Evolutionary conservation across 2,113 vertebrate species (phyloP).

Genomic region (Lagopus muta): DNA sequence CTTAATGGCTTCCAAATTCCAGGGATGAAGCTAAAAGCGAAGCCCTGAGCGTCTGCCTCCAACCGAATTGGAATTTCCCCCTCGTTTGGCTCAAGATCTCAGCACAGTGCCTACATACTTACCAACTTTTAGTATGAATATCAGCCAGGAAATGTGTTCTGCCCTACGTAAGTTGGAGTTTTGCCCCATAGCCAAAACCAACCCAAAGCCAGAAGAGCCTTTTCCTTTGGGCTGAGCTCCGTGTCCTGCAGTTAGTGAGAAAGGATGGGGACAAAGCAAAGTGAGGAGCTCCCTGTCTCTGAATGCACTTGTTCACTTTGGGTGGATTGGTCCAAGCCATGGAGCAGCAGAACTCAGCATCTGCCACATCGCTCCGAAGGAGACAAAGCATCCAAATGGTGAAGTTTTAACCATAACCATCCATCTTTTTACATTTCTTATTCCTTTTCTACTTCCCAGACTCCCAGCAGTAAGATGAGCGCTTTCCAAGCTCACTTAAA

Average conservation of each 20-base stretch:
- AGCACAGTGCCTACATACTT: background rate
- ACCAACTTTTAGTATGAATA: background rate
- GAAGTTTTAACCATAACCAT: background rate
- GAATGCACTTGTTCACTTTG: no score
- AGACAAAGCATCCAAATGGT: background rate
- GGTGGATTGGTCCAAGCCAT: background rate
- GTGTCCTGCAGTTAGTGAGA: background rate
- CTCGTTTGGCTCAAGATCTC: background rate
- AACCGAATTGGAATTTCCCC: background rate
- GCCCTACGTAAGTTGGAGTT: no score
- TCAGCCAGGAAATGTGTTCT: background rate
- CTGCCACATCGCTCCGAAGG: background rate
- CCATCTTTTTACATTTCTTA: background rate
- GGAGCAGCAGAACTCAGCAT: no score
- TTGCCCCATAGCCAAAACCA: background rate
- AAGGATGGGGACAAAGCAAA: background rate
- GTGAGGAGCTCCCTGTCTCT: background rate
- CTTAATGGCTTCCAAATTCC: background rate
- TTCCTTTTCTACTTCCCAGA: background rate
- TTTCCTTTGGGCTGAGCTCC: background rate
- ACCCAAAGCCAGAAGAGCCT: background rate
- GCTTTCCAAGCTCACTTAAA: background rate
- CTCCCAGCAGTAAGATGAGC: background rate
- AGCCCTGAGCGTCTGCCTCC: background rate
- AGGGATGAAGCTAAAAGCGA: background rate